These are phyloP conservation scores for Lycophotia porphyrea DNA, from an alignment of 2,888 invertebrate species.

Conservation along the genomic window DNA sequence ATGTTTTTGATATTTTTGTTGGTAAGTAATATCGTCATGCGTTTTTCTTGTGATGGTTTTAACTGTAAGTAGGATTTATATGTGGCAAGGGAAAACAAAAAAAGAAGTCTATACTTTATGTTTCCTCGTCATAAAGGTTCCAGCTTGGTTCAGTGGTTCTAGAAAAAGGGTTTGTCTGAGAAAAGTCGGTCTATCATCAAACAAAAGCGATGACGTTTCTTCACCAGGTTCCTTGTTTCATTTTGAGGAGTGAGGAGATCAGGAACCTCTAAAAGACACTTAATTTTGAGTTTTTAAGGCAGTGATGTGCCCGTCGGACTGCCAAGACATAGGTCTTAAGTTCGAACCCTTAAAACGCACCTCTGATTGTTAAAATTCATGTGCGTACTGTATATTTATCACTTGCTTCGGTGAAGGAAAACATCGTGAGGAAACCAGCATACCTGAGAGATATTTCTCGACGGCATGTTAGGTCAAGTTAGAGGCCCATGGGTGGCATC, in stretches of 20 bases:
- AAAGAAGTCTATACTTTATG: not conserved
- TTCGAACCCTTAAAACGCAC: no score
- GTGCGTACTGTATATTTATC: no score
- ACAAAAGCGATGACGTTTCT: not conserved
- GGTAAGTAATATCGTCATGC: slow-evolving; percentile 32
- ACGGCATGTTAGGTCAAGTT: no score
- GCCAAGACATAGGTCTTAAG: no score
- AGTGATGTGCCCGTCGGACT: not conserved
- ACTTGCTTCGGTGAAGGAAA: no score
- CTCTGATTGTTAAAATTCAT: no score
- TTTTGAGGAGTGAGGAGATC: not conserved
- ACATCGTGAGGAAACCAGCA: no score
- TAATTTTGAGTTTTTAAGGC: not conserved
- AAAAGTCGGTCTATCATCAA: not conserved
- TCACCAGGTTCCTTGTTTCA: not conserved
- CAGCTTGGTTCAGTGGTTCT: not conserved
- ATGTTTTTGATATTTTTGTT: slow-evolving; percentile 50
- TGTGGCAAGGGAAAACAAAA: not conserved
- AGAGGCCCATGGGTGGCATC: no score
- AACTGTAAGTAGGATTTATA: not conserved
- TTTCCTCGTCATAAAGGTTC: not conserved
- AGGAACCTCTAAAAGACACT: not conserved
- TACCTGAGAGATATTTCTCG: no score
- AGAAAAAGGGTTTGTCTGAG: not conserved
- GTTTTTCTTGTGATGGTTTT: slow-evolving; percentile 23